Base-by-base conservation (phyloP, 2,113 vertebrate species). In the Cinclus cinclus region DNA sequence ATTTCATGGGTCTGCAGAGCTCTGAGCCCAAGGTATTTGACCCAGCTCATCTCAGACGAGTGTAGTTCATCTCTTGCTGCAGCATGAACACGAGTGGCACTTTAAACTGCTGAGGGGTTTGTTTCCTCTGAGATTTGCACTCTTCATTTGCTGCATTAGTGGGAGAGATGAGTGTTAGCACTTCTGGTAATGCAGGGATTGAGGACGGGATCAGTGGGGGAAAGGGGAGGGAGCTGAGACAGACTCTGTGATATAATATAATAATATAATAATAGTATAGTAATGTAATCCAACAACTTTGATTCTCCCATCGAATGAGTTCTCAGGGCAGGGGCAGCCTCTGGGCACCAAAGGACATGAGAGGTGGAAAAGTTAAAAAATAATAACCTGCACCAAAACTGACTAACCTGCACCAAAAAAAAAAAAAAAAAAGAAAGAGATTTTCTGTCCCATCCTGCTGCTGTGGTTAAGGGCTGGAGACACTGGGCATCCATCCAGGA, bases 131-230 rank as follows among this genome's bases (percentile, higher is more conserved):
- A 81, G 77, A 42, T 37, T 37, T 65, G 59, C 64, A 63, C 83
- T 96, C 94, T 96, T 90, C 78, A 92, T 97, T 95, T 55, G 81
- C 25, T 73, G 41, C 39, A 7, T 93, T 80, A 64, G 71, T 15
- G n/a, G 74, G 17, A 58, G 44, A 69, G 42, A 22, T 8, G 68
- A 71, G 70, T 0, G 69, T n/a, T 20, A 13, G 42, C 46, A 15
- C 62, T 75, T 44, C 6, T 73, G 52, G 5, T 46, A 75, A 23
- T 16, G 52, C 56, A 44, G 50, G 62, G 60, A 44, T 58, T 30
- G 55, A 44, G 53, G 10, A 21, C 30, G 31, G 60, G 53, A 58
- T 30, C 46, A 35, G 15, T 22, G 41, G 81, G 47, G 39, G 27
- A 73, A 65, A 71, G 22, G 22, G 33, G 35, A 65, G 35, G 42